Evolutionary conservation across 2,888 invertebrate species (phyloP).

Genomic region (Folsomia candida): DNA sequence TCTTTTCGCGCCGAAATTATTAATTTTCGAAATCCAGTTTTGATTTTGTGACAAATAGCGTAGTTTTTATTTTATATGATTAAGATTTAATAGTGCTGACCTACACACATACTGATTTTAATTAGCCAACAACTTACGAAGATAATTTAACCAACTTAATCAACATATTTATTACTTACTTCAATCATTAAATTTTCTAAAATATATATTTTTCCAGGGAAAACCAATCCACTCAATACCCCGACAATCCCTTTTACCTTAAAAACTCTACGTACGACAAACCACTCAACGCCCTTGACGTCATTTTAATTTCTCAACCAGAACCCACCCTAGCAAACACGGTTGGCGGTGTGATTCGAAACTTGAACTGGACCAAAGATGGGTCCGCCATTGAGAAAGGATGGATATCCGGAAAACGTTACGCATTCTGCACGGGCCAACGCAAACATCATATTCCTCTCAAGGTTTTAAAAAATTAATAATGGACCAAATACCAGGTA

Average conservation of each 20-base stretch:
- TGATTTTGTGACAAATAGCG: too few relatives aligned
- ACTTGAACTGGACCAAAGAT: conserved; percentile 17
- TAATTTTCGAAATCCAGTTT: too few relatives aligned
- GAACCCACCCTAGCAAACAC: neutral
- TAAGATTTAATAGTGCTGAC: too few relatives aligned
- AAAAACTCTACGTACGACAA: conserved; percentile 21
- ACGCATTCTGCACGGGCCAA: conserved; percentile 32
- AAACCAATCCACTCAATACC: conserved; percentile 13
- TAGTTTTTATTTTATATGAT: too few relatives aligned
- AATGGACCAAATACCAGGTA: too few relatives aligned
- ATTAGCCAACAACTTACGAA: too few relatives aligned
- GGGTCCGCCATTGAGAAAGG: conserved; percentile 20
- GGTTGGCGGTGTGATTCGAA: conserved; percentile 25
- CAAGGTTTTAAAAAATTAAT: too few relatives aligned
- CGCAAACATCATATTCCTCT: conserved; percentile 24
- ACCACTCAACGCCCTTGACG: conserved; percentile 23
- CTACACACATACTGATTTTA: too few relatives aligned
- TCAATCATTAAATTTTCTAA: too few relatives aligned
- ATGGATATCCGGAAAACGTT: conserved; percentile 31
- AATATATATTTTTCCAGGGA: conserved; percentile 18
- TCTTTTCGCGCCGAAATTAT: too few relatives aligned
- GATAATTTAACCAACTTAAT: too few relatives aligned
- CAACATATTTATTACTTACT: too few relatives aligned
- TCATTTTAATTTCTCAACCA: conserved; percentile 20
- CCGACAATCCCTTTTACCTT: conserved; percentile 21